Evolutionary conservation across 2,797 vertebrate genomes (phyloP).

Genomic region (Carduelis carduelis): DNA sequence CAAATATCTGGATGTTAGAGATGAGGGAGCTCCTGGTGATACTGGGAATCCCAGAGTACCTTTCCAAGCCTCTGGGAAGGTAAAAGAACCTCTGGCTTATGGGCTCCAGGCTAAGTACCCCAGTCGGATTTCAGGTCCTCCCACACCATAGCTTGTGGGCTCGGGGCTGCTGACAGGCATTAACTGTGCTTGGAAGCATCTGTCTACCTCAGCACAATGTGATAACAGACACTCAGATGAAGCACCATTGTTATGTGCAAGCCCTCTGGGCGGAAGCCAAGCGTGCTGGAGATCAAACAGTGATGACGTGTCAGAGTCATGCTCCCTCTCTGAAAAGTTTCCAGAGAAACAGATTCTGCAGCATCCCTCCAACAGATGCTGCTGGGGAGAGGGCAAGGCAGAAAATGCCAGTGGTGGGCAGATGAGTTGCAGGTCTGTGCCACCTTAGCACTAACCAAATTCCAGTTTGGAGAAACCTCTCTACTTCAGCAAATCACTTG

Average conservation of each 20-base stretch:
- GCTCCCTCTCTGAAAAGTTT: neutral
- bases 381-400: neutral
- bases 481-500: neutral
- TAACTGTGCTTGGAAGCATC: conserved; percentile 44
- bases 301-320: neutral
- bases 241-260: neutral
- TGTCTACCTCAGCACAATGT: conserved; percentile 10
- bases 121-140: neutral
- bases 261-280: neutral
- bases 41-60: neutral
- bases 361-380: conserved; percentile 3
- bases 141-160: neutral
- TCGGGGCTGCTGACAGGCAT: neutral
- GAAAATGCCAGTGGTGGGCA: neutral
- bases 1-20: neutral
- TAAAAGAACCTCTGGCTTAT: neutral
- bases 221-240: conserved; percentile 25
- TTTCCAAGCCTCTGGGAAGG: neutral
- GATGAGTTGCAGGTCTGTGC: neutral
- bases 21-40: neutral
- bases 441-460: neutral
- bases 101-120: neutral
- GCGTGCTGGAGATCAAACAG: conserved; percentile 32
- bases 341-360: neutral
- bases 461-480: neutral